Evolutionary conservation across 2,888 invertebrate genomes (phyloP).

Genomic region (Corbicula japonica): DNA sequence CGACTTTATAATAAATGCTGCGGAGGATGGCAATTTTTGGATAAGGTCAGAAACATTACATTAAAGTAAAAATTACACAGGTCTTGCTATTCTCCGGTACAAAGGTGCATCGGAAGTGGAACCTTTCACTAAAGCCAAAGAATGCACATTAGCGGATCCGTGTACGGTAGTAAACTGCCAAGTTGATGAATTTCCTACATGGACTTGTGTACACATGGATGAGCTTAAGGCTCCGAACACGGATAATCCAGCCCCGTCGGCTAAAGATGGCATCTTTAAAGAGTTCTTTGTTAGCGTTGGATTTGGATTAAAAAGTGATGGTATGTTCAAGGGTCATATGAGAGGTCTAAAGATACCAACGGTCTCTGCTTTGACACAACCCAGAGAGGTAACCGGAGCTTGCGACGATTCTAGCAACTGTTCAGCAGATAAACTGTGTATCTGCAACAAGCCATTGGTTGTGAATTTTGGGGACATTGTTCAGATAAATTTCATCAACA

Average conservation of each 20-base stretch:
- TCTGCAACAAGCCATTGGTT: conserved; percentile 22
- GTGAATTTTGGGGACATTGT: conserved; percentile 42
- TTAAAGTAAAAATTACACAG: conserved; percentile 41
- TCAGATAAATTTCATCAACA: conserved; percentile 33
- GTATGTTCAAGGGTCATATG: conserved; percentile 3
- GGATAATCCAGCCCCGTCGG: conserved; percentile 33
- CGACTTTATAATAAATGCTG: conserved; percentile 76
- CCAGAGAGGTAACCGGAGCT: conserved; percentile 16
- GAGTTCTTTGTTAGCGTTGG: conserved; percentile 78
- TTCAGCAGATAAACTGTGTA: conserved; percentile 31
- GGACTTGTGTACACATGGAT: conserved; percentile 62
- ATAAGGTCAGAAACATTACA: conserved; percentile 73
- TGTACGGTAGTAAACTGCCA: conserved; percentile 75
- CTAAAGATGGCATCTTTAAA: conserved; percentile 44
- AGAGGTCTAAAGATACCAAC: conserved; percentile 37
- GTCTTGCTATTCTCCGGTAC: conserved; percentile 71
- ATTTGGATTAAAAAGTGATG: conserved; percentile 35
- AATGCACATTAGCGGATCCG: conserved; percentile 56
- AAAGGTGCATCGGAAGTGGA: conserved; percentile 54
- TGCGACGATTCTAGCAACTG: conserved; percentile 31
- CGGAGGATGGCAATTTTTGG: conserved; percentile 77
- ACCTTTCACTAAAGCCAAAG: conserved; percentile 41
- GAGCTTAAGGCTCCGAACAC: conserved; percentile 40
- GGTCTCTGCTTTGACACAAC: conserved; percentile 44
- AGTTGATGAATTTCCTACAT: conserved; percentile 31